A percentile compares a stretch with the other conserved stretches of the same genome.
phyloP scores from a whole-genome alignment of 2,113 vertebrate genomes.

The Equus quagga region DNA sequence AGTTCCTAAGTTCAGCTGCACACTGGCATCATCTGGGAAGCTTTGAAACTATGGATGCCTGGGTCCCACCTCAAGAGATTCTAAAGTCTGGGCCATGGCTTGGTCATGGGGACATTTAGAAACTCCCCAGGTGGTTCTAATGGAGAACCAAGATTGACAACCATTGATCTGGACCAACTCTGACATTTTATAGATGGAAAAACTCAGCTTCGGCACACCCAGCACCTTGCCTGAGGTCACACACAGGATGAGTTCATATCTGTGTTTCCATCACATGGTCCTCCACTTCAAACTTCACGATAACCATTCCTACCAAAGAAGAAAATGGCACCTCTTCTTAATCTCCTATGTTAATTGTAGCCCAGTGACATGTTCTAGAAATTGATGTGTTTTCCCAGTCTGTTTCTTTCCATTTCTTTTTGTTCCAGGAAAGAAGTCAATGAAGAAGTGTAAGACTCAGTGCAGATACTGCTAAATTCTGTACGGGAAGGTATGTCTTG shows the following conservation, averaged over 20 bases:
- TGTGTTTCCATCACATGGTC: not conserved
- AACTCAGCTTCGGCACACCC: not conserved
- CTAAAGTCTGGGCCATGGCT: not conserved
- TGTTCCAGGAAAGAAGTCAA: not conserved
- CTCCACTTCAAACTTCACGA: not conserved
- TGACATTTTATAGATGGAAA: not conserved
- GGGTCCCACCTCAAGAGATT: not conserved
- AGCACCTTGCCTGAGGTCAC: not conserved
- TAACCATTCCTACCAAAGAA: not conserved
- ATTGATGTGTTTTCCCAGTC: not conserved
- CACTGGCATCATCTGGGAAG: not conserved
- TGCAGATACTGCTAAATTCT: not conserved
- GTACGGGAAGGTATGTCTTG: not conserved
- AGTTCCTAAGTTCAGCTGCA: not conserved
- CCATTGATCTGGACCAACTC: not conserved
- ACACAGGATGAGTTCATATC: not conserved
- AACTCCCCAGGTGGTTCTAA: not conserved
- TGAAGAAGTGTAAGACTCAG: not conserved
- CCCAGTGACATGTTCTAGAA: not conserved
- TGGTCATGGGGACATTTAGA: not conserved
- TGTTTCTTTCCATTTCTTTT: constrained; percentile 35
- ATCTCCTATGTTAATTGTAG: not conserved
- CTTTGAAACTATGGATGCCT: not conserved
- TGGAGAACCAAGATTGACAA: not conserved
- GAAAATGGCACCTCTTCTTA: not conserved